These are phyloP conservation scores for Acleris holmiana DNA, from an alignment of 2,888 invertebrate species.

Conservation along the genomic window DNA sequence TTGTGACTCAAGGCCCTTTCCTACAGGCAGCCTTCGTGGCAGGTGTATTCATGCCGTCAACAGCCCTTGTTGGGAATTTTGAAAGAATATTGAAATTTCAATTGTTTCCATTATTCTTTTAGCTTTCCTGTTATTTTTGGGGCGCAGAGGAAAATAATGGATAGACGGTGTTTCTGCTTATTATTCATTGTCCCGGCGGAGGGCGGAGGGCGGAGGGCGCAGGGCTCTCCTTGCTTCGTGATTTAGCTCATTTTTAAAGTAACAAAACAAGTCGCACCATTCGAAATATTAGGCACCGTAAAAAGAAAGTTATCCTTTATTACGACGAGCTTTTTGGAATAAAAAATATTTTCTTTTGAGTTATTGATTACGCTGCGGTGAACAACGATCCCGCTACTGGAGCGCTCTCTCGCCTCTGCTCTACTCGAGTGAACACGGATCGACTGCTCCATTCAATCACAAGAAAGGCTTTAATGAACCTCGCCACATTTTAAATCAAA, in stretches of 20 bases:
- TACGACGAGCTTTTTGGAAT: constrained; percentile 52
- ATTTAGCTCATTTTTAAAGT: constrained; percentile 79
- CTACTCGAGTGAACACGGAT: constrained; percentile 10
- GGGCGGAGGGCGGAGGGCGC: constrained; percentile 57
- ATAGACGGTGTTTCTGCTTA: constrained; percentile 76
- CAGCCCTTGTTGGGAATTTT: constrained; percentile 22
- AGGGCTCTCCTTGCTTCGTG: constrained; percentile 67
- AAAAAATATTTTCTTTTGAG: constrained; percentile 43
- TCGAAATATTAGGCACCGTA: constrained; percentile 56
- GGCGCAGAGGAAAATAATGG: constrained; percentile 74
- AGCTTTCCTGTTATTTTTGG: constrained; percentile 68
- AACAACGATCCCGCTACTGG: constrained; percentile 14
- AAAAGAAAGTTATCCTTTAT: constrained; percentile 52
- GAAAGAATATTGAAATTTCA: constrained; percentile 70
- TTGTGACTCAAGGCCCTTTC: no score
- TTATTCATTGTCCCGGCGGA: constrained; percentile 76
- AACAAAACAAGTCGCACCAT: constrained; percentile 70
- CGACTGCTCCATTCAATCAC: constrained; percentile 52
- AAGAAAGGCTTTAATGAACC: constrained; percentile 69
- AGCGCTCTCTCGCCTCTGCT: neutral
- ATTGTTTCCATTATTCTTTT: constrained; percentile 73
- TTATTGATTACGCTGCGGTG: constrained; percentile 18
- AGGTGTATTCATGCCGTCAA: constrained; percentile 10
- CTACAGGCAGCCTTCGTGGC: neutral
- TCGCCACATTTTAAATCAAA: constrained; percentile 78